These are phyloP conservation scores for Augochlorella aurata DNA, from an alignment of 2,888 invertebrate species.

Conservation along the genomic window DNA sequence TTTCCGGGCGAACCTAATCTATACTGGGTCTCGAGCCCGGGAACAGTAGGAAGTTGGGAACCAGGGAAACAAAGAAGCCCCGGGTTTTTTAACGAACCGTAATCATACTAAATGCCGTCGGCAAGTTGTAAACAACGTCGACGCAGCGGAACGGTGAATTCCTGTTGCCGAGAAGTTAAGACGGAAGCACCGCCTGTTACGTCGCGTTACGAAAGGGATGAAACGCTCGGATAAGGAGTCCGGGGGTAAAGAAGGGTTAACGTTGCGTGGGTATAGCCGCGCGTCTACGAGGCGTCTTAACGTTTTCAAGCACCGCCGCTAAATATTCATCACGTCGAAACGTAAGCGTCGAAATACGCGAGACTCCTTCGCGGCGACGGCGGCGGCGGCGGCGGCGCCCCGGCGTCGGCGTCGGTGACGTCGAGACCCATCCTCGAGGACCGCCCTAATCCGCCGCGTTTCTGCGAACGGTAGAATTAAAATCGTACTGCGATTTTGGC, in stretches of 20 bases:
- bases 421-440: constrained; percentile 54
- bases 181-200: constrained; percentile 44
- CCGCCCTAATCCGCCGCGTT: constrained; percentile 64
- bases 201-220: constrained; percentile 45
- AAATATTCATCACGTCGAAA: constrained; percentile 68
- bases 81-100: constrained; percentile 31
- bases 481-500: constrained; percentile 57
- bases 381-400: not conserved
- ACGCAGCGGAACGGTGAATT: constrained; percentile 30
- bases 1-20: not conserved
- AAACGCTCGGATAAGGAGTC: constrained; percentile 40
- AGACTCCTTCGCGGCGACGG: constrained; percentile 27
- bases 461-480: constrained; percentile 63
- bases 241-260: constrained; percentile 33
- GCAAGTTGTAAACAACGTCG: constrained; percentile 47
- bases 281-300: constrained; percentile 63
- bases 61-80: not conserved
- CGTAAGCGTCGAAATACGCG: constrained; percentile 62
- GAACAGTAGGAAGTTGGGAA: not conserved
- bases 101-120: constrained; percentile 42
- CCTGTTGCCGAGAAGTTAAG: constrained; percentile 43
- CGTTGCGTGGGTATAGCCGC: constrained; percentile 40
- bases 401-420: constrained; percentile 8
- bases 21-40: not conserved
- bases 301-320: constrained; percentile 55